Evolutionary conservation across 2,888 invertebrate genomes (phyloP).

Genomic region (Eristalis intricaria): DNA sequence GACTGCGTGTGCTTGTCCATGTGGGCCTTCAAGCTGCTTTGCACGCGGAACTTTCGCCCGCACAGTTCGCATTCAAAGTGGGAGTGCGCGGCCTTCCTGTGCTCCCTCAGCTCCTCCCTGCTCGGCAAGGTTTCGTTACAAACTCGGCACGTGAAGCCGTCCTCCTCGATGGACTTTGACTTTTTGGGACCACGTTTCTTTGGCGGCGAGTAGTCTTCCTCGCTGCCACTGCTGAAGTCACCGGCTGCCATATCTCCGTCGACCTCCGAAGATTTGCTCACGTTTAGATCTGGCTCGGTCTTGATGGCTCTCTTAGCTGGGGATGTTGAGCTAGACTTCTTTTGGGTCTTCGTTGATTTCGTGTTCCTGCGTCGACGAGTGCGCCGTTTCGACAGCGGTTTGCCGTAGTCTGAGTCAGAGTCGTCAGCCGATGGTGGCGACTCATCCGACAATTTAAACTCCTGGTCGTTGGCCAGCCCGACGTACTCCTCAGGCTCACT

Average conservation of each 20-base stretch:
- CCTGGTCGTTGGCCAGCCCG: constrained; percentile 77
- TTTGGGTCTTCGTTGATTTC: not conserved
- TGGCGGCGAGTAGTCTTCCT: constrained; percentile 65
- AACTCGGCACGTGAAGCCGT: constrained; percentile 75
- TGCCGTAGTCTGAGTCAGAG: constrained; percentile 76
- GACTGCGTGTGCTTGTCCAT: constrained; percentile 79
- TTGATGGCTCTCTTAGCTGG: constrained; percentile 58
- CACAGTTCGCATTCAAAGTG: constrained; percentile 81
- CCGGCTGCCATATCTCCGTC: constrained; percentile 50
- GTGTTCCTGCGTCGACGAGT: constrained; percentile 27
- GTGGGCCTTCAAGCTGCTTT: constrained; percentile 80
- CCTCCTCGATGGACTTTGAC: constrained; percentile 58
- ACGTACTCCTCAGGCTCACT: constrained; percentile 76
- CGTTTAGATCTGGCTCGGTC: constrained; percentile 65
- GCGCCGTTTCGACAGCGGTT: constrained; percentile 63
- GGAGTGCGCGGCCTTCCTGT: constrained; percentile 79
- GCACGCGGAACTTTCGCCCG: constrained; percentile 81
- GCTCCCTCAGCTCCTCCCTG: constrained; percentile 82
- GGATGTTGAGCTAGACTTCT: constrained; percentile 61
- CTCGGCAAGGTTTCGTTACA: constrained; percentile 82
- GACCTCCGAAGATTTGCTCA: constrained; percentile 40
- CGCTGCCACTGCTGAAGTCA: constrained; percentile 70
- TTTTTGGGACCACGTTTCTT: constrained; percentile 50
- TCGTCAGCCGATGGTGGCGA: constrained; percentile 76
- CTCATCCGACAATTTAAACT: constrained; percentile 80